Percentiles rank a stretch among this genome's conserved stretches.
Evolutionary conservation across 2,113 vertebrate species (phyloP).

Genomic region (Echinops telfairi): DNA sequence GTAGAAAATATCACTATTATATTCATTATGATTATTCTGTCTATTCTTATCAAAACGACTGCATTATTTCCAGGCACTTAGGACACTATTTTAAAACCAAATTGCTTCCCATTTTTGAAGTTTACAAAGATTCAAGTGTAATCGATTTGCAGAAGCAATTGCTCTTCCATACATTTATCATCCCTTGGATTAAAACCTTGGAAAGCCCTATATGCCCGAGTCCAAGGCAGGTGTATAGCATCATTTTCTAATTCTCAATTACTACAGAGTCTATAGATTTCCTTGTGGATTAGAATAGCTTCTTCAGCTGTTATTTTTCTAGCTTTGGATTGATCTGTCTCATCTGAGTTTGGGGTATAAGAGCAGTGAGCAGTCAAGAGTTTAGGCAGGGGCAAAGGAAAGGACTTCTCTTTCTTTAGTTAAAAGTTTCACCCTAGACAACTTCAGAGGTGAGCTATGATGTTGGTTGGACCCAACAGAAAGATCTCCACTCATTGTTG

Average conservation of each 20-base stretch:
- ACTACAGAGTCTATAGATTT: neutral
- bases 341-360: neutral
- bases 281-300: neutral
- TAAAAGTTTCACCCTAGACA: slow-evolving; percentile 6
- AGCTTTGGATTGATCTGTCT: neutral
- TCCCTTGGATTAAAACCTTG: slow-evolving; percentile 1
- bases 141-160: neutral
- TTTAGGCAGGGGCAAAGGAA: slow-evolving; percentile 16
- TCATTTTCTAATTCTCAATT: slow-evolving; percentile 7
- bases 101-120: slow-evolving; percentile 55
- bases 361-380: neutral
- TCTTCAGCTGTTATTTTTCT: neutral
- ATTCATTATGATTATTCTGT: slow-evolving; percentile 58
- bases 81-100: slow-evolving; percentile 68
- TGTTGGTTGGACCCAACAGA: neutral
- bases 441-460: neutral
- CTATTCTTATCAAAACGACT: slow-evolving; percentile 56
- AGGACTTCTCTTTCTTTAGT: neutral
- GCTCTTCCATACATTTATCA: neutral
- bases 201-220: neutral
- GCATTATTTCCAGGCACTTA: slow-evolving; percentile 47
- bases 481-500: neutral
- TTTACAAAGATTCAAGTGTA: slow-evolving; percentile 35
- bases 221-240: neutral
- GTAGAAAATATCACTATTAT: slow-evolving; percentile 51